Conservation (phyloP, 2,113 vertebrate species). For the Mesitornis unicolor region DNA sequence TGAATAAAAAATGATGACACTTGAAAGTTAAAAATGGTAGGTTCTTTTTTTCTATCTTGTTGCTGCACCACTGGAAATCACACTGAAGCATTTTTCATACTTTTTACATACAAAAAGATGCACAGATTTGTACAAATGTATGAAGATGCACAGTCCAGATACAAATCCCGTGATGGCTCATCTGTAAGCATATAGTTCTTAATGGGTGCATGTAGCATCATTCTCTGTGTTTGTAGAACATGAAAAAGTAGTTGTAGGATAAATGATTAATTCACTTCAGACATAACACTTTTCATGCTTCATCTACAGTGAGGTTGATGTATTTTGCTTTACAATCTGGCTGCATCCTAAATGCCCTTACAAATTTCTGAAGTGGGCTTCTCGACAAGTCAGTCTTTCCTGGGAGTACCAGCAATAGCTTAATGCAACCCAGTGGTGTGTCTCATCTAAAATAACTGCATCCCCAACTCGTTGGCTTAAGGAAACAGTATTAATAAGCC, state of each 20-base stretch:
- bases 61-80: not conserved
- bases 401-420: not conserved
- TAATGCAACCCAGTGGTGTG: not conserved
- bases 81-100: not conserved
- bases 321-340: constrained; percentile 31
- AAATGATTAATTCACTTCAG: constrained; percentile 64
- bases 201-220: constrained; percentile 36
- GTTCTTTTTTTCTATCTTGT: not conserved
- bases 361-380: constrained; percentile 16
- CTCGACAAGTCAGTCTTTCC: not conserved
- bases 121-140: not conserved
- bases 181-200: not conserved
- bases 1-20: not conserved
- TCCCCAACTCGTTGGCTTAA: not conserved
- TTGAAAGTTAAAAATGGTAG: not conserved
- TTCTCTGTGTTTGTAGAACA: constrained; percentile 46
- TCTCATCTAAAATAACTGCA: not conserved
- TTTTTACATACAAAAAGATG: not conserved
- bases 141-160: not conserved
- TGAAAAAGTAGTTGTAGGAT: constrained; percentile 42
- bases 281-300: constrained; percentile 40
- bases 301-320: constrained; percentile 22
- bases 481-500: not conserved
- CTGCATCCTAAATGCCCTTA: constrained; percentile 4
- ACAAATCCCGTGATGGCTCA: not conserved